These are phyloP conservation scores for Cephus sareptanus DNA, from an alignment of 2,888 invertebrate species.

Conservation along the genomic window DNA sequence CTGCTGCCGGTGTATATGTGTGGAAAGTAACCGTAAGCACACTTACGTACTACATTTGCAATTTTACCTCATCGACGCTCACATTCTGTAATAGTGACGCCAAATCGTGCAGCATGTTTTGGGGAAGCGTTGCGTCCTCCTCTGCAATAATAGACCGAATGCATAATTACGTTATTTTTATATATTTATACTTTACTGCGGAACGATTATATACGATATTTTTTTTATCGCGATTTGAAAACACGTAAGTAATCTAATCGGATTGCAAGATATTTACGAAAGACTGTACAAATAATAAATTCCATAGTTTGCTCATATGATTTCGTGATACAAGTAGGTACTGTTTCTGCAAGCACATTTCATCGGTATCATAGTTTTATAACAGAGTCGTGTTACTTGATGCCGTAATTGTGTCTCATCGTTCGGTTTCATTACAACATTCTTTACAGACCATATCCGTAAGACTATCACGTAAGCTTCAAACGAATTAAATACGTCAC, in stretches of 20 bases:
- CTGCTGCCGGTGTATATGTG: neutral
- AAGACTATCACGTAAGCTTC: neutral
- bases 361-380: neutral
- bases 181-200: neutral
- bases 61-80: neutral
- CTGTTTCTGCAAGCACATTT: neutral
- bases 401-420: neutral
- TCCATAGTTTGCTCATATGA: neutral
- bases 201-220: neutral
- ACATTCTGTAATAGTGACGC: neutral
- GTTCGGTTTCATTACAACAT: neutral
- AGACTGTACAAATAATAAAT: neutral
- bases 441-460: neutral
- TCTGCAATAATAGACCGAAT: neutral
- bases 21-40: neutral
- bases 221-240: neutral
- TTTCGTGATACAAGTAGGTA: neutral
- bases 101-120: neutral
- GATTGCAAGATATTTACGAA: neutral
- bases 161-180: neutral
- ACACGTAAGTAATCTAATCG: neutral
- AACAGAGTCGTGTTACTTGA: no score
- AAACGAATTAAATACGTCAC: neutral
- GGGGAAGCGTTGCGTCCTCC: neutral
- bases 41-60: neutral